A percentile compares a stretch with the other conserved stretches of the same genome.
phyloP scores from a whole-genome alignment of 2,113 vertebrate genomes.

The Cyprinus carpio region DNA sequence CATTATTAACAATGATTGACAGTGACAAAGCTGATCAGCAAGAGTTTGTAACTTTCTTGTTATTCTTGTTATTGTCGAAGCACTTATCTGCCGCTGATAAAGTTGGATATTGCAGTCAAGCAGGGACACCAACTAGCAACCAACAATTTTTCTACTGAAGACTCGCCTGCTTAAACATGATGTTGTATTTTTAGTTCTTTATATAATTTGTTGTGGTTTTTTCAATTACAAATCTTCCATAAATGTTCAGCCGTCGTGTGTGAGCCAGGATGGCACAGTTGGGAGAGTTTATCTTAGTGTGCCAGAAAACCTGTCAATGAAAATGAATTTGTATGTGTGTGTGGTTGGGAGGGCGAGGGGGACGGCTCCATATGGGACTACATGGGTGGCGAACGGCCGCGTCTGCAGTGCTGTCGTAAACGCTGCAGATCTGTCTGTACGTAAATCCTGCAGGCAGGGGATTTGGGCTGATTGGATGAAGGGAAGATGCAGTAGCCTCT shows the following conservation, averaged over 20 bases:
- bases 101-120: no score
- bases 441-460: constrained; percentile 63
- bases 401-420: constrained; percentile 42
- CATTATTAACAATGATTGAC: no score
- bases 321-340: constrained; percentile 57
- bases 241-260: neutral
- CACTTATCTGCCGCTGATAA: no score
- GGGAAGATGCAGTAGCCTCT: constrained; percentile 26
- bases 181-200: neutral
- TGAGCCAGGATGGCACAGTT: constrained; percentile 1
- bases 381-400: constrained; percentile 45
- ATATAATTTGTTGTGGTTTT: neutral
- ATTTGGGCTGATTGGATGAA: constrained; percentile 54
- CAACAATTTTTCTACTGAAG: neutral
- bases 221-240: neutral
- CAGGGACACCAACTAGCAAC: neutral
- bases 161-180: neutral
- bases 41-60: no score
- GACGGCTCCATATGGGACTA: constrained; percentile 51
- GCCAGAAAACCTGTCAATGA: constrained; percentile 32
- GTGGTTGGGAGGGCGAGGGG: constrained; percentile 52
- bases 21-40: no score
- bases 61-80: no score
- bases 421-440: constrained; percentile 22
- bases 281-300: constrained; percentile 10